phyloP scores from a whole-genome alignment of 2,113 vertebrate genomes.

The Crotophaga sulcirostris region DNA sequence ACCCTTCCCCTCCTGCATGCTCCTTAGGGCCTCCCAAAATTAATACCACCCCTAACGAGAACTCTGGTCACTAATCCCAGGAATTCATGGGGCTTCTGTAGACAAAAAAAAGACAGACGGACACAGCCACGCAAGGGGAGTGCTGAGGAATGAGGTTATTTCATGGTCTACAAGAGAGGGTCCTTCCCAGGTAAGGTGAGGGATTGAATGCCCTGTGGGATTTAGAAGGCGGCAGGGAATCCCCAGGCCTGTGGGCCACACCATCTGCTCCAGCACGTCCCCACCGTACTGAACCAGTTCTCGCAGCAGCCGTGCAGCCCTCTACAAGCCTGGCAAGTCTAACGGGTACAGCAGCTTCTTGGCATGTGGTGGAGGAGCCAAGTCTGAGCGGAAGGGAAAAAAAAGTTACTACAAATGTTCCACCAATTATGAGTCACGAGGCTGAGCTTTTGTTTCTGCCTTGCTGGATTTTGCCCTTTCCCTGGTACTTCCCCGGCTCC shows the following conservation, averaged over 20 bases:
- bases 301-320: not conserved
- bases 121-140: accelerated
- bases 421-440: conserved; percentile 55
- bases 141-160: accelerated
- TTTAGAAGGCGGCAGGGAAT: not conserved
- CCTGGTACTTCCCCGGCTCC: conserved; percentile 13
- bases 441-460: conserved; percentile 34
- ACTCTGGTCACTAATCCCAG: accelerated
- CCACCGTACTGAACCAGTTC: not conserved
- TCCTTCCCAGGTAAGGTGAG: not conserved
- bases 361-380: conserved; percentile 32
- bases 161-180: not conserved
- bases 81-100: not conserved
- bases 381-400: conserved; percentile 18
- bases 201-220: not conserved
- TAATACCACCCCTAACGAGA: not conserved
- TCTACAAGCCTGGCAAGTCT: conserved; percentile 57
- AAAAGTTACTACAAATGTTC: conserved; percentile 48
- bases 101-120: not conserved
- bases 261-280: conserved; percentile 7
- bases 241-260: not conserved
- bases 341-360: conserved; percentile 63
- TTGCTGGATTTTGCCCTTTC: conserved; percentile 24
- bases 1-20: not conserved
- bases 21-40: not conserved